These are phyloP conservation scores for Hyles euphorbiae DNA, from an alignment of 1,140 invertebrate species.

Conservation along the genomic window DNA sequence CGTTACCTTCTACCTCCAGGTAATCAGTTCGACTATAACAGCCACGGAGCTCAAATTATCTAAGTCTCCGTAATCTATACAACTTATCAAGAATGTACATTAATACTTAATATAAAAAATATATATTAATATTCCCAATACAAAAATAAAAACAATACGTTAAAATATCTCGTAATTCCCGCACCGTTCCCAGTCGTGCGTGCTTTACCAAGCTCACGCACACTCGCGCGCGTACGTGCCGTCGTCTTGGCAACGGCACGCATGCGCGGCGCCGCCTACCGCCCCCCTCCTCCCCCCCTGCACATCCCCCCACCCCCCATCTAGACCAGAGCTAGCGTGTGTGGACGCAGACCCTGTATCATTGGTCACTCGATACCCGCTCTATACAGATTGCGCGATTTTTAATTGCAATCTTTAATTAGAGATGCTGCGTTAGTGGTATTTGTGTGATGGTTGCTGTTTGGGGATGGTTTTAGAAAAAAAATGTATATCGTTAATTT, in stretches of 20 bases:
- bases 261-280: slow-evolving; percentile 67
- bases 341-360: slow-evolving; percentile 50
- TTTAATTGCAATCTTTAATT: no score
- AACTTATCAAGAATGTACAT: no score
- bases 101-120: no score
- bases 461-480: no score
- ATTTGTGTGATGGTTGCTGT: no score
- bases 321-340: slow-evolving; percentile 25
- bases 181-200: slow-evolving; percentile 3
- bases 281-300: slow-evolving; percentile 28
- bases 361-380: slow-evolving; percentile 50
- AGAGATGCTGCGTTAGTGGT: no score
- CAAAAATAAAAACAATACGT: neutral
- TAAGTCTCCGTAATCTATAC: no score
- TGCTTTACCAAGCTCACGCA: slow-evolving; percentile 28
- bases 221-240: slow-evolving; percentile 56
- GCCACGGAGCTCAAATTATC: no score
- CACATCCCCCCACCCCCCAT: slow-evolving; percentile 24
- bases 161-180: neutral
- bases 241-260: slow-evolving; percentile 68
- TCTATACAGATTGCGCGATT: no score
- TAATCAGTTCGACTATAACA: no score
- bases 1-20: no score
- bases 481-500: no score
- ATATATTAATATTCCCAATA: neutral